Percentiles rank a stretch among this genome's conserved stretches.
phyloP scores from a whole-genome alignment of 1,140 invertebrate genomes.

The Drosophila lowei region DNA sequence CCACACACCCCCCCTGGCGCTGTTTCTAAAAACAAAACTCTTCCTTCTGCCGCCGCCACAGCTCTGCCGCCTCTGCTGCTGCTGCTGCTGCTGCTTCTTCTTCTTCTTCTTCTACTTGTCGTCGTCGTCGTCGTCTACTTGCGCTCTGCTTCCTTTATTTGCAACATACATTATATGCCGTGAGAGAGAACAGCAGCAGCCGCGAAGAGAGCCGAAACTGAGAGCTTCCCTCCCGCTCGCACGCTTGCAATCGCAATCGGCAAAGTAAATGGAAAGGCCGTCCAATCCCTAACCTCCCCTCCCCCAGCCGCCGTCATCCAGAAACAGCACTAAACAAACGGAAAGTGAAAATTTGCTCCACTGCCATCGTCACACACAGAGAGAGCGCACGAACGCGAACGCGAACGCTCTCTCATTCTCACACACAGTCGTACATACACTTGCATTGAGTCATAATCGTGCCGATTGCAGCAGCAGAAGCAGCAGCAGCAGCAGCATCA shows the following conservation, averaged over 20 bases:
- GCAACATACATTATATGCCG: constrained; percentile 57
- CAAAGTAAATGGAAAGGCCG: constrained; percentile 79
- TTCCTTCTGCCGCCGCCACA: constrained; percentile 62
- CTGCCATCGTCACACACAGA: constrained; percentile 52
- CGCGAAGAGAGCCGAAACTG: constrained; percentile 5
- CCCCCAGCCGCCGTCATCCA: too few species aligned
- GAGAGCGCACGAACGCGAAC: constrained; percentile 7
- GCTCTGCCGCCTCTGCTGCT: constrained; percentile 30
- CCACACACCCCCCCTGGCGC: constrained; percentile 27
- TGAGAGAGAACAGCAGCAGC: constrained; percentile 9
- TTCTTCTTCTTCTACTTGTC: constrained; percentile 11
- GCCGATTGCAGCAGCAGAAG: constrained; percentile 51
- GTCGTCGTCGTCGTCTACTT: constrained; percentile 32
- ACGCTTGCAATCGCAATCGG: constrained; percentile 62
- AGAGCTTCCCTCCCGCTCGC: constrained; percentile 25
- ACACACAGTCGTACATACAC: constrained; percentile 49
- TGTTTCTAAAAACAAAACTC: constrained; percentile 68
- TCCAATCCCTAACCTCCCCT: constrained; percentile 11
- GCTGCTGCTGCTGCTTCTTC: constrained; percentile 26
- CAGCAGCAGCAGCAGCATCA: neutral
- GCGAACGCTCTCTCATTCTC: constrained; percentile 29
- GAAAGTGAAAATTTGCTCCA: constrained; percentile 82
- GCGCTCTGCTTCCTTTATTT: constrained; percentile 78
- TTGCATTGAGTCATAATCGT: constrained; percentile 81
- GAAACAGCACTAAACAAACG: constrained; percentile 69